These are phyloP conservation scores for Cistogaster globosa DNA, from an alignment of 2,888 invertebrate genomes.

Conservation along the genomic window DNA sequence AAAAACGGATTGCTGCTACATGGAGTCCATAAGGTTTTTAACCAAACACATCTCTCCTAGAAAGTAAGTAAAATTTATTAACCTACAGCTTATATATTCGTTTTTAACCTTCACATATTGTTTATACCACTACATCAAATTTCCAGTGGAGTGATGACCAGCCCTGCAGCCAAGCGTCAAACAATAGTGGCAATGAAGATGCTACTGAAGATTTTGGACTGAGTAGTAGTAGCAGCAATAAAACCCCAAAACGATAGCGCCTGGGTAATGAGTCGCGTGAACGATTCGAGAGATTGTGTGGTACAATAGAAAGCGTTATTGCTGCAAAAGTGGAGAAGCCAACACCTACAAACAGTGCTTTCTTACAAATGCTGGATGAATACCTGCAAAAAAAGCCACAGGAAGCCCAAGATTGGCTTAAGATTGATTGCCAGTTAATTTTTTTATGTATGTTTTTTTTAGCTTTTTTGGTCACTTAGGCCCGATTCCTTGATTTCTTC, in stretches of 20 bases:
- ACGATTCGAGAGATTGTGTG: slow-evolving; percentile 1
- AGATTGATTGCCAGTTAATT: background rate
- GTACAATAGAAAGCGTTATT: background rate
- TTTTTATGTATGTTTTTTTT: background rate
- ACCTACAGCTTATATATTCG: background rate
- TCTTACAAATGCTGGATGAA: slow-evolving; percentile 17
- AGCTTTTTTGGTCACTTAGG: no score
- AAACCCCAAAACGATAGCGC: slow-evolving; percentile 2
- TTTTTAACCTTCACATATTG: background rate
- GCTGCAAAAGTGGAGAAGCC: background rate
- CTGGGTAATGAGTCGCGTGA: slow-evolving; percentile 11
- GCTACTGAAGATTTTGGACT: background rate
- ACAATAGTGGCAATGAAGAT: background rate
- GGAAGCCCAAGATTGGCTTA: background rate
- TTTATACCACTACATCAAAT: background rate
- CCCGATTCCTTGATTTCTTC: no score
- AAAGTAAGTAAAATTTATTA: no score
- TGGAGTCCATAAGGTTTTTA: background rate
- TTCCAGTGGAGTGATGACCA: slow-evolving; percentile 1
- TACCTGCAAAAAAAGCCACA: slow-evolving; percentile 10
- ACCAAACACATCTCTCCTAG: background rate
- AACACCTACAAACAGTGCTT: background rate
- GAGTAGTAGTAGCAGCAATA: background rate
- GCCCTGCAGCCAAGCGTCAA: background rate
- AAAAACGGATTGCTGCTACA: slow-evolving; percentile 19